These are phyloP conservation scores for Temnothorax nylanderi DNA, from an alignment of 1,140 invertebrate species.

Conservation along the genomic window DNA sequence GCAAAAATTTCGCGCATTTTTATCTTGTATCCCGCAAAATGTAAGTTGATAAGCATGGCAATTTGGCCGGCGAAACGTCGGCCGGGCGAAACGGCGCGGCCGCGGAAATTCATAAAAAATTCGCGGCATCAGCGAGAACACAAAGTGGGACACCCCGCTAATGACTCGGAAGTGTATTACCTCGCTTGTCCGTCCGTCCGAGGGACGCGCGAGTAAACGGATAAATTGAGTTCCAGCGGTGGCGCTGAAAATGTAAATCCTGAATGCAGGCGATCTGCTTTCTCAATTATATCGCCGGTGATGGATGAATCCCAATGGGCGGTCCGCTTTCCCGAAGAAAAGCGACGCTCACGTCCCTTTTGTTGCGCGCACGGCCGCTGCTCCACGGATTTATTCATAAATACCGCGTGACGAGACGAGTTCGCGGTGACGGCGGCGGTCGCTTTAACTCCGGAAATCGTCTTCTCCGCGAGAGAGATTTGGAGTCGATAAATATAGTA, in stretches of 20 bases:
- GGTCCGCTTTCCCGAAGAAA: constrained; percentile 45
- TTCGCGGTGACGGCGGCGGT: not conserved
- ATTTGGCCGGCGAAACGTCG: not conserved
- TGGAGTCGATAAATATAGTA: constrained; percentile 52
- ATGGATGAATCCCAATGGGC: constrained; percentile 55
- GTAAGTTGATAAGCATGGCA: constrained; percentile 28
- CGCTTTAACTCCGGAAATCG: constrained; percentile 31
- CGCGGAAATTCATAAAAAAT: constrained; percentile 44
- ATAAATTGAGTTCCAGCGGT: constrained; percentile 42
- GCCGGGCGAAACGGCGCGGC: not conserved
- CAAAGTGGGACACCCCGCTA: constrained; percentile 6
- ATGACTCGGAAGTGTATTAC: constrained; percentile 54
- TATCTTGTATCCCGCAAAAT: not conserved
- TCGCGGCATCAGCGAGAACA: not conserved
- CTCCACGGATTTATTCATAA: constrained; percentile 42
- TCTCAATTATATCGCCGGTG: constrained; percentile 58
- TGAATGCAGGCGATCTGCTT: constrained; percentile 52
- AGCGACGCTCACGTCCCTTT: constrained; percentile 30
- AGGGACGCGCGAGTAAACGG: constrained; percentile 7
- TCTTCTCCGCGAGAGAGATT: constrained; percentile 7
- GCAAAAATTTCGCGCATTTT: not conserved
- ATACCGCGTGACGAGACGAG: not conserved
- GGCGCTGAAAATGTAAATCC: constrained; percentile 46
- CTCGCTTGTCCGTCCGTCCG: constrained; percentile 15
- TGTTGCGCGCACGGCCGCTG: not conserved